Conservation (phyloP, 2,797 vertebrate genomes). For the Prunella strophiata region DNA sequence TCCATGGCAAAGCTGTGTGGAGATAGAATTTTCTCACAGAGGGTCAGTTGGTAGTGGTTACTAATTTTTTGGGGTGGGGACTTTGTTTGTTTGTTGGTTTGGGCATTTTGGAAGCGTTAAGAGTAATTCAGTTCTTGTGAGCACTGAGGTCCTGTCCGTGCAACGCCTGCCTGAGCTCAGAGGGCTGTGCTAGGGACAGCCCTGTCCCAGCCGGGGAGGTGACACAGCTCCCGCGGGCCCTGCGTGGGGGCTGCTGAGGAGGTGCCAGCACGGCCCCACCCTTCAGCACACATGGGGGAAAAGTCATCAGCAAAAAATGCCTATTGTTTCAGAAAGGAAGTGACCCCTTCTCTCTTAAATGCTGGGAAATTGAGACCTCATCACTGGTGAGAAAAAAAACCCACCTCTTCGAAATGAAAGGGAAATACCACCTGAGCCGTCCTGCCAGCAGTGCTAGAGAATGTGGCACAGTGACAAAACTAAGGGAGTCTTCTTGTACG, state of each 20-base stretch:
- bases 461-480: neutral
- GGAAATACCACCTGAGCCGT: conserved; percentile 51
- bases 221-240: neutral
- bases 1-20: neutral
- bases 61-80: neutral
- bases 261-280: neutral
- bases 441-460: neutral
- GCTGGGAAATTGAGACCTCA: conserved; percentile 54
- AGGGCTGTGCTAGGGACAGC: neutral
- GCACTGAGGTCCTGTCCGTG: no score
- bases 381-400: neutral
- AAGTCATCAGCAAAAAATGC: conserved; percentile 56
- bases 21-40: neutral
- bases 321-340: conserved; percentile 74
- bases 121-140: neutral
- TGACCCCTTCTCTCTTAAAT: conserved; percentile 58
- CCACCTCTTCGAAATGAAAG: neutral
- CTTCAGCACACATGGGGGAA: neutral
- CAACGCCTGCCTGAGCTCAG: rapidly evolving
- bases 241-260: neutral
- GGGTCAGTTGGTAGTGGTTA: neutral
- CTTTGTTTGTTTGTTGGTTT: neutral
- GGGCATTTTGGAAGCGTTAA: neutral
- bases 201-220: neutral
- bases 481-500: neutral